Percentiles rank a stretch among this genome's conserved stretches.
Conservation (phyloP, 1,140 invertebrate genomes). For the Metaphire vulgaris region DNA sequence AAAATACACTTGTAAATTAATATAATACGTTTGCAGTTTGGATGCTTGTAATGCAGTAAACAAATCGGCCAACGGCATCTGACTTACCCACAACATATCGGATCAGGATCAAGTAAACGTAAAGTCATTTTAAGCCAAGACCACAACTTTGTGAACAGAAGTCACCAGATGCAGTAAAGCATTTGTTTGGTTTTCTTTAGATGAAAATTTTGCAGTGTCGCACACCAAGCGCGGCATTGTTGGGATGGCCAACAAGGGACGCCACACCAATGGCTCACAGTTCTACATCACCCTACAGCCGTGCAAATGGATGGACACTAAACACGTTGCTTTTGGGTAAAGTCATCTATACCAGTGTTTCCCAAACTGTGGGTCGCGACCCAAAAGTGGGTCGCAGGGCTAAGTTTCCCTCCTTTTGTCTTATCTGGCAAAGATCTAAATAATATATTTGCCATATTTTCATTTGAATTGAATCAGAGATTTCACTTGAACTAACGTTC, state of each 20-base stretch:
- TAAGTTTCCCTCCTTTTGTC: no score
- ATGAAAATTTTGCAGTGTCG: conserved; percentile 51
- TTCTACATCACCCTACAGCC: conserved; percentile 51
- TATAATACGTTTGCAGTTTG: neutral
- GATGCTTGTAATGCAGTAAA: neutral
- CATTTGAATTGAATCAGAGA: no score
- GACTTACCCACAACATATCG: neutral
- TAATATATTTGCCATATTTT: no score
- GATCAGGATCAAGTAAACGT: neutral
- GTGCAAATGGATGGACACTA: conserved; percentile 50
- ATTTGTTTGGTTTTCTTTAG: no score
- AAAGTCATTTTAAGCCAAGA: neutral
- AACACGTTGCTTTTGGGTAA: conserved; percentile 52
- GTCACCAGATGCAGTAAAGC: no score
- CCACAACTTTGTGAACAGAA: no score
- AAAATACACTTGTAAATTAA: neutral
- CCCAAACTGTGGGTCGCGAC: no score
- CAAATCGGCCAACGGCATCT: neutral
- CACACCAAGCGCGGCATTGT: conserved; percentile 49
- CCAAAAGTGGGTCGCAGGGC: no score
- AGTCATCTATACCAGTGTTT: no score
- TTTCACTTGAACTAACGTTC: no score
- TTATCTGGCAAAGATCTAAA: no score
- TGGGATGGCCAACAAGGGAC: conserved; percentile 52
- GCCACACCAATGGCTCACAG: conserved; percentile 51